Evolutionary conservation across 2,888 invertebrate species (phyloP).

Genomic region (Stratiomys singularior): DNA sequence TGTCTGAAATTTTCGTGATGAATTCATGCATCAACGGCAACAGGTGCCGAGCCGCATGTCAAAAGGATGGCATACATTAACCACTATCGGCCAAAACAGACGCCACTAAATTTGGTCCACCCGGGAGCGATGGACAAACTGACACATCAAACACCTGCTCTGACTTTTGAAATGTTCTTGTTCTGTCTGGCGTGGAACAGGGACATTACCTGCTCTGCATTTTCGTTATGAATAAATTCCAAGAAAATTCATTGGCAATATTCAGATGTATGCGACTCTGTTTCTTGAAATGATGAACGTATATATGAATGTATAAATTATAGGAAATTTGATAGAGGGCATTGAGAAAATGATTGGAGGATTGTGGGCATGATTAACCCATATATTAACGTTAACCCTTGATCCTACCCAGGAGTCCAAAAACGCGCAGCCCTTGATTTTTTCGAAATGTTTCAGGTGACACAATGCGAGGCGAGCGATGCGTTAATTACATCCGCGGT

Average conservation of each 20-base stretch:
- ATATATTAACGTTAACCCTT: too few species aligned
- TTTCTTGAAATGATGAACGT: too few species aligned
- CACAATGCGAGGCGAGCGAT: too few species aligned
- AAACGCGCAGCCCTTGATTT: too few species aligned
- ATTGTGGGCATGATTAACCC: too few species aligned
- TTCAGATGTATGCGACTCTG: not conserved
- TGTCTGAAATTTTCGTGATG: not conserved
- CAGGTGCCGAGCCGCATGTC: not conserved
- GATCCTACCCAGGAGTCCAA: too few species aligned
- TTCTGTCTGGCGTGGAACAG: not conserved
- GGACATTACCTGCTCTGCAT: not conserved
- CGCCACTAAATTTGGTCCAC: not conserved
- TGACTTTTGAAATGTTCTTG: too few species aligned
- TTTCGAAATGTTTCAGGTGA: too few species aligned
- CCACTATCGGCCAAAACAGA: not conserved
- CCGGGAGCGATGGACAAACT: not conserved
- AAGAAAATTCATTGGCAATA: not conserved
- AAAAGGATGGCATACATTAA: not conserved
- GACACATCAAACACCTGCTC: slow-evolving; percentile 6
- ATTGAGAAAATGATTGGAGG: too few species aligned
- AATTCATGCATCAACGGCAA: not conserved
- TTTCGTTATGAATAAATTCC: not conserved
- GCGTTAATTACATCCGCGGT: too few species aligned
- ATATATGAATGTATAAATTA: too few species aligned
- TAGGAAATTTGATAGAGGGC: too few species aligned